Evolutionary conservation across 2,888 invertebrate genomes (phyloP).

Genomic region (Gastrophysa polygoni): DNA sequence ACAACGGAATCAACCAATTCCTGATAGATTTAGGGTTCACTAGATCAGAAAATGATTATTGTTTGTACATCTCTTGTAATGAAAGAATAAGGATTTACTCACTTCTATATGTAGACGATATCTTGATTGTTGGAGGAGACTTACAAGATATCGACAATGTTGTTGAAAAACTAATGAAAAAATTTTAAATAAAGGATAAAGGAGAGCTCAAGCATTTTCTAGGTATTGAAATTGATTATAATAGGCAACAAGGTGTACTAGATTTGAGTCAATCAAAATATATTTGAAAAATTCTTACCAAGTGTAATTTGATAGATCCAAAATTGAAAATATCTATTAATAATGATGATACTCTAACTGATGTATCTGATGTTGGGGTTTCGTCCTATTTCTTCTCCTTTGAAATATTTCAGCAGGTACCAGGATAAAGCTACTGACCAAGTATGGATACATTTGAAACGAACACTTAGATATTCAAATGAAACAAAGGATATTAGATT

Average conservation of each 20-base stretch:
- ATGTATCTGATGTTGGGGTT: slow-evolving; percentile 28
- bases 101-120: not conserved
- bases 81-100: too few relatives aligned
- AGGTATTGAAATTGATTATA: slow-evolving; percentile 30
- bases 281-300: not conserved
- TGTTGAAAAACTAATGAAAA: not conserved
- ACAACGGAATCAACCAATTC: slow-evolving; percentile 15
- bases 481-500: not conserved
- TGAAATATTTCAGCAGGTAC: slow-evolving; percentile 25
- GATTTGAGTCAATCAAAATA: slow-evolving; percentile 3
- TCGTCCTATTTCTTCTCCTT: slow-evolving; percentile 21
- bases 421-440: slow-evolving; percentile 20
- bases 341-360: not conserved
- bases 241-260: slow-evolving; percentile 7
- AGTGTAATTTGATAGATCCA: slow-evolving; percentile 1
- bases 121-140: not conserved
- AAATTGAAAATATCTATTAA: not conserved
- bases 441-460: slow-evolving; percentile 17
- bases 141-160: not conserved
- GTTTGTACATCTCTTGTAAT: too few relatives aligned
- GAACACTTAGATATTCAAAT: slow-evolving; percentile 14
- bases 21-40: not conserved
- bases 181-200: slow-evolving; percentile 28
- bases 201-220: slow-evolving; percentile 24
- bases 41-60: too few relatives aligned